Conservation (phyloP, 2,113 vertebrate species). For the Prochilodus magdalenae region DNA sequence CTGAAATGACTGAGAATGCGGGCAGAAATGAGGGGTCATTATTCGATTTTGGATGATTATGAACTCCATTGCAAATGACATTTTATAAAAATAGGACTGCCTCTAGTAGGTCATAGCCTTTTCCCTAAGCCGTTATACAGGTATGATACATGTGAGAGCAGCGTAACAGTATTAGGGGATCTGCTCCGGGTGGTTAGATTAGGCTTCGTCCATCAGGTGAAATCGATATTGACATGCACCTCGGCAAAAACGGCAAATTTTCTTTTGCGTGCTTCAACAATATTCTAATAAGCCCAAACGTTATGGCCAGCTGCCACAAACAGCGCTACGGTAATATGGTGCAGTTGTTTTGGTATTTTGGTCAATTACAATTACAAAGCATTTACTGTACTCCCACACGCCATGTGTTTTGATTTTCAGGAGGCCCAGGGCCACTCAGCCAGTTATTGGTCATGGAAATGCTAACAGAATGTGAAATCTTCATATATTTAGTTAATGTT, state of each 20-base stretch:
- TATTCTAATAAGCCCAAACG: no score
- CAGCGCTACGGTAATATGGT: no score
- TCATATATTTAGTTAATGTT: no score
- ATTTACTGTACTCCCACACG: no score
- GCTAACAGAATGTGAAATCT: no score
- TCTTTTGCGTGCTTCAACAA: background rate
- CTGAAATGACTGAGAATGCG: slow-evolving; percentile 26
- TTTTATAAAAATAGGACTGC: slow-evolving; percentile 13
- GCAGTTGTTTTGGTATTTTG: no score
- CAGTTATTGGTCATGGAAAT: no score
- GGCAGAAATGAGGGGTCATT: slow-evolving; percentile 16
- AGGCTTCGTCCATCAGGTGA: background rate
- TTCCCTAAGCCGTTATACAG: background rate
- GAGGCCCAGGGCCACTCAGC: no score
- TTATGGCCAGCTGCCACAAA: no score
- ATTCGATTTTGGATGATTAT: slow-evolving; percentile 1
- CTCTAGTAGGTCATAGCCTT: background rate
- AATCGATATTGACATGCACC: background rate
- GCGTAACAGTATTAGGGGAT: slow-evolving; percentile 6
- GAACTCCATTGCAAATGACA: slow-evolving; percentile 17
- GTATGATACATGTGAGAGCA: slow-evolving; percentile 1
- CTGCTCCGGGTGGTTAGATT: background rate
- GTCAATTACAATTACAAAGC: no score
- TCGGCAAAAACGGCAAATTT: background rate
- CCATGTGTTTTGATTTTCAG: no score